phyloP scores from a whole-genome alignment of 2,797 vertebrate species.

The Xerus rutilus region DNA sequence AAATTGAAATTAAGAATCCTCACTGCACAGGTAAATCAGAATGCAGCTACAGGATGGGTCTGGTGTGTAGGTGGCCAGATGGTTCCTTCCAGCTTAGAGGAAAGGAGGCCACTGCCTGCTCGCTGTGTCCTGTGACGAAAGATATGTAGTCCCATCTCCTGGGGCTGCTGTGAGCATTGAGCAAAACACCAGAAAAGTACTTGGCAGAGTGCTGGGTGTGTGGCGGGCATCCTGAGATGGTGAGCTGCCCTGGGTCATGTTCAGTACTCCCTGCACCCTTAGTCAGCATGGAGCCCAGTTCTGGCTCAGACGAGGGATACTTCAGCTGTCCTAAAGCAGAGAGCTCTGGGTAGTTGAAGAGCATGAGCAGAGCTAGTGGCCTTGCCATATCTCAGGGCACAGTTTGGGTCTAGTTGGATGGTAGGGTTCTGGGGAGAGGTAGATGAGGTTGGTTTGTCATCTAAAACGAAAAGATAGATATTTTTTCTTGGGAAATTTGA shows the following conservation, averaged over 20 bases:
- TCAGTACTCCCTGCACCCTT: neutral
- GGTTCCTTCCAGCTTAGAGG: neutral
- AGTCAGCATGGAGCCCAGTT: accelerated
- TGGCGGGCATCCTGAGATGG: accelerated
- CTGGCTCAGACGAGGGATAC: neutral
- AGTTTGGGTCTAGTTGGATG: accelerated
- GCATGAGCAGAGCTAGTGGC: neutral
- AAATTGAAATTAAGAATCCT: constrained; percentile 46
- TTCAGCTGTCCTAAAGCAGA: neutral
- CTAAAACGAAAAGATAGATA: neutral
- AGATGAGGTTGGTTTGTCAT: neutral
- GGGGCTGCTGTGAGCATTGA: neutral
- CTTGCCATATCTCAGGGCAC: accelerated
- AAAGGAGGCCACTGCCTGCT: neutral
- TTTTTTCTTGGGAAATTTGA: neutral
- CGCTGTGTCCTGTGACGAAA: neutral
- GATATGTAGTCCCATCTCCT: neutral
- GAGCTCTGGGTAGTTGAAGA: accelerated
- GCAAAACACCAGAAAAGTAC: neutral
- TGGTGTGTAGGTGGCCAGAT: neutral
- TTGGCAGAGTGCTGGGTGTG: accelerated
- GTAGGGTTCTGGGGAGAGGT: neutral
- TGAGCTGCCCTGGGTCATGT: neutral
- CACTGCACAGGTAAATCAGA: neutral
- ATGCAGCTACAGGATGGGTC: neutral